These are phyloP conservation scores for Drosophila suboccidentalis DNA, from an alignment of 2,888 invertebrate genomes.

Conservation along the genomic window DNA sequence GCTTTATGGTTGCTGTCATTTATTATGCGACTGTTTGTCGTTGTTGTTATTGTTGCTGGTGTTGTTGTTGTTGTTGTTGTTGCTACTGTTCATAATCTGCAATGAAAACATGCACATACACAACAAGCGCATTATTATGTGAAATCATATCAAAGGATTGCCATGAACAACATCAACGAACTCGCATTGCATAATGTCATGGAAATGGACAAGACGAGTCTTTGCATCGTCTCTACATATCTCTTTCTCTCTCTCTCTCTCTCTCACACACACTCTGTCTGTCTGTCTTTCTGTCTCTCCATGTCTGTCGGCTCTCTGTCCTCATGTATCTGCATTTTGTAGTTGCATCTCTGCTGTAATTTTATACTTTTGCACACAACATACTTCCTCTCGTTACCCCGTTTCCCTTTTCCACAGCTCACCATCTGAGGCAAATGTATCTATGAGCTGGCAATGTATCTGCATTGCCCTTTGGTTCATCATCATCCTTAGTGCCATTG, in stretches of 20 bases:
- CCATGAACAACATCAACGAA: slow-evolving; percentile 61
- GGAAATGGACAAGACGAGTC: slow-evolving; percentile 34
- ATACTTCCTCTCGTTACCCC: background rate
- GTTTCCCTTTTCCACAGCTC: background rate
- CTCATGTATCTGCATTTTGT: slow-evolving; percentile 21
- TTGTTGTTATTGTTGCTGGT: slow-evolving; percentile 28
- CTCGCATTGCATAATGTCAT: slow-evolving; percentile 74
- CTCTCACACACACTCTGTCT: background rate
- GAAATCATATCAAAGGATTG: slow-evolving; percentile 80
- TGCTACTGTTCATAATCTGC: slow-evolving; percentile 74
- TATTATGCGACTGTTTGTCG: slow-evolving; percentile 48
- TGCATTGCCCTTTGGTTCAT: slow-evolving; percentile 46
- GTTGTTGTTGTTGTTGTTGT: slow-evolving; percentile 29
- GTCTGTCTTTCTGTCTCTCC: background rate
- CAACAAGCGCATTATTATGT: slow-evolving; percentile 67
- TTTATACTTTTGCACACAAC: slow-evolving; percentile 58
- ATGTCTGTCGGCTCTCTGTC: slow-evolving; percentile 1
- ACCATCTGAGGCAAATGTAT: slow-evolving; percentile 44
- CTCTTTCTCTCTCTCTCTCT: background rate
- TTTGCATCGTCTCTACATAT: slow-evolving; percentile 10
- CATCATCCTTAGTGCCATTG: slow-evolving; percentile 47
- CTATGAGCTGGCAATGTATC: slow-evolving; percentile 50
- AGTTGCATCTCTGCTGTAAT: slow-evolving; percentile 58
- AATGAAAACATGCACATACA: slow-evolving; percentile 68
- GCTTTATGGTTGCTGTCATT: slow-evolving; percentile 60